Percentiles rank a stretch among this genome's conserved stretches.
phyloP scores from a whole-genome alignment of 2,113 vertebrate genomes.

The Nematolebias whitei region DNA sequence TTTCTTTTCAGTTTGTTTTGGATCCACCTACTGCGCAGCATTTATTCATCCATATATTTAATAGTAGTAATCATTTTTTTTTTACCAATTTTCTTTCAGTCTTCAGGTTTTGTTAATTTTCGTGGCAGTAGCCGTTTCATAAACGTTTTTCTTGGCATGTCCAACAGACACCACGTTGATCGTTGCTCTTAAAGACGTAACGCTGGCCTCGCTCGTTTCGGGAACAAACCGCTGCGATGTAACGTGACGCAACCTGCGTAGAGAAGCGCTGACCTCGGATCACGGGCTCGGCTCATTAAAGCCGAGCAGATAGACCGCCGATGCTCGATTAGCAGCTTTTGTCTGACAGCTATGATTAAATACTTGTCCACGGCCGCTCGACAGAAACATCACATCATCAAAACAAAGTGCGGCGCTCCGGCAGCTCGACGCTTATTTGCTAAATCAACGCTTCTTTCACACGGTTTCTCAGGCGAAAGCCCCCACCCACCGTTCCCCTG shows the following conservation, averaged over 20 bases:
- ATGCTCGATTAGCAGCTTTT: constrained; percentile 50
- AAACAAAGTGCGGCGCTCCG: constrained; percentile 30
- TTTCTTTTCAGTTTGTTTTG: too few relatives aligned
- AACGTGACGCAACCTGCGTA: not conserved
- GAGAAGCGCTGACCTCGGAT: constrained; percentile 52
- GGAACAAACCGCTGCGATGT: not conserved
- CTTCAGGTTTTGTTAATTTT: too few relatives aligned
- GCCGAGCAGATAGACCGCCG: constrained; percentile 25
- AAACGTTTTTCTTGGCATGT: too few relatives aligned
- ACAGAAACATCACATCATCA: constrained; percentile 63
- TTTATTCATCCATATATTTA: too few relatives aligned
- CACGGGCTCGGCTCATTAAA: constrained; percentile 50
- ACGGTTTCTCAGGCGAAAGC: constrained; percentile 30
- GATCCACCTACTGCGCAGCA: too few relatives aligned
- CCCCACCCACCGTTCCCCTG: too few relatives aligned
- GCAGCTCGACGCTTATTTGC: constrained; percentile 22
- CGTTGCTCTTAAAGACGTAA: too few relatives aligned
- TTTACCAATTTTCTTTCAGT: too few relatives aligned
- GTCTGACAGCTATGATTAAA: constrained; percentile 68
- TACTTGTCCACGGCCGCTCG: constrained; percentile 21
- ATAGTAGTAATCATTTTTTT: too few relatives aligned
- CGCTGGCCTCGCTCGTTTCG: constrained; percentile 1
- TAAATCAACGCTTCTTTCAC: constrained; percentile 47
- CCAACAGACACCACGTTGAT: too few relatives aligned
- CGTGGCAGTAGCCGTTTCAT: too few relatives aligned